Conservation (phyloP, 2,113 vertebrate species). For the Chitala chitala region DNA sequence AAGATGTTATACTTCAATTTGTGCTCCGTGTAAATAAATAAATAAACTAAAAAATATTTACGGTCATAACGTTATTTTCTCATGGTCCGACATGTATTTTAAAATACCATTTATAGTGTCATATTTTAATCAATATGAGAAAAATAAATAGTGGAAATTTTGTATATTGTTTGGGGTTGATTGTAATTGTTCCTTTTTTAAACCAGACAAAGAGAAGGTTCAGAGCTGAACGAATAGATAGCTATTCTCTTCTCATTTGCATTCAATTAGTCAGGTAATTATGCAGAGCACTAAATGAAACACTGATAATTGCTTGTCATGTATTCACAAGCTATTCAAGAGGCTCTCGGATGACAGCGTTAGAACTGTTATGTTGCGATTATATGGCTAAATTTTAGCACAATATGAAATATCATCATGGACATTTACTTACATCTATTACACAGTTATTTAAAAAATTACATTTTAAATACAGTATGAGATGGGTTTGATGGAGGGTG, state of each 20-base stretch:
- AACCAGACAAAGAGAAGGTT: slow-evolving; percentile 5
- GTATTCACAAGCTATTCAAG: slow-evolving; percentile 12
- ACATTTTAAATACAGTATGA: no score
- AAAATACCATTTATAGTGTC: neutral
- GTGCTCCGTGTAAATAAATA: no score
- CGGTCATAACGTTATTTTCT: no score
- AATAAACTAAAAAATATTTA: no score
- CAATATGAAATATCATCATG: no score
- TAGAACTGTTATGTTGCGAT: no score
- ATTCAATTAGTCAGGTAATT: slow-evolving; percentile 24
- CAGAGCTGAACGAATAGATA: slow-evolving; percentile 10
- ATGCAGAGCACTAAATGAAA: slow-evolving; percentile 21
- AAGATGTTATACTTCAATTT: no score
- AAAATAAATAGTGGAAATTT: neutral
- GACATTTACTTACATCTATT: no score
- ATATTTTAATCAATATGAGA: neutral
- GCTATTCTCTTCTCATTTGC: slow-evolving; percentile 11
- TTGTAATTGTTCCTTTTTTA: neutral
- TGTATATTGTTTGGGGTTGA: neutral
- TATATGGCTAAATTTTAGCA: no score
- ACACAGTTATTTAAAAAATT: no score
- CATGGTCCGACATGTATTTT: no score
- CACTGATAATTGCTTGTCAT: slow-evolving; percentile 17
- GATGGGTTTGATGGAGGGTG: no score
- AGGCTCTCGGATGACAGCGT: neutral